Evolutionary conservation across 2,113 vertebrate species (phyloP).

Genomic region (Spea bombifrons): DNA sequence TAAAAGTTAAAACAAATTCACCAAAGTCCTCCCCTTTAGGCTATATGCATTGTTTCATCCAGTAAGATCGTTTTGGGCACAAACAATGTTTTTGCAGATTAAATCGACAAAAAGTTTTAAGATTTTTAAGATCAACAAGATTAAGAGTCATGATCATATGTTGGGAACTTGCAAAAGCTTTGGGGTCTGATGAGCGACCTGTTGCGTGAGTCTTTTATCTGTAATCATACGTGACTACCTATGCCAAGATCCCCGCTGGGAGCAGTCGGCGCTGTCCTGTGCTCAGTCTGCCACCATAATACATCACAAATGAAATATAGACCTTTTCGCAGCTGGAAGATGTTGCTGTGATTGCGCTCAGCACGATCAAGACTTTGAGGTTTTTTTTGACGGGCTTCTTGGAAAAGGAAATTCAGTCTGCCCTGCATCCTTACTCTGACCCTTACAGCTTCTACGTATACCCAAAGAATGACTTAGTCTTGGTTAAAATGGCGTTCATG

Average conservation of each 20-base stretch:
- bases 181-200: not conserved
- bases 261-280: not conserved
- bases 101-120: no score
- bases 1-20: no score
- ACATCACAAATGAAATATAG: conserved; percentile 12
- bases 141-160: no score
- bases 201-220: not conserved
- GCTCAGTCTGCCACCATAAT: not conserved
- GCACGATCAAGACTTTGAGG: not conserved
- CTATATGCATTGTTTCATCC: no score
- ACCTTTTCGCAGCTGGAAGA: not conserved
- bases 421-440: not conserved
- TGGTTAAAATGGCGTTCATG: not conserved
- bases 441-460: not conserved
- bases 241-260: not conserved
- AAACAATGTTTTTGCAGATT: no score
- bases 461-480: not conserved
- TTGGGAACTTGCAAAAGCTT: not conserved
- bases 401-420: not conserved
- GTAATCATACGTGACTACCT: not conserved
- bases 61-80: no score
- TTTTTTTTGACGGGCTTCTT: not conserved
- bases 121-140: no score
- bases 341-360: conserved; percentile 9
- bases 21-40: no score